Evolutionary conservation across 2,113 vertebrate genomes (phyloP), one percentile per base, ranked within the genome.

Genomic region (Pelecanus crispus): DNA sequence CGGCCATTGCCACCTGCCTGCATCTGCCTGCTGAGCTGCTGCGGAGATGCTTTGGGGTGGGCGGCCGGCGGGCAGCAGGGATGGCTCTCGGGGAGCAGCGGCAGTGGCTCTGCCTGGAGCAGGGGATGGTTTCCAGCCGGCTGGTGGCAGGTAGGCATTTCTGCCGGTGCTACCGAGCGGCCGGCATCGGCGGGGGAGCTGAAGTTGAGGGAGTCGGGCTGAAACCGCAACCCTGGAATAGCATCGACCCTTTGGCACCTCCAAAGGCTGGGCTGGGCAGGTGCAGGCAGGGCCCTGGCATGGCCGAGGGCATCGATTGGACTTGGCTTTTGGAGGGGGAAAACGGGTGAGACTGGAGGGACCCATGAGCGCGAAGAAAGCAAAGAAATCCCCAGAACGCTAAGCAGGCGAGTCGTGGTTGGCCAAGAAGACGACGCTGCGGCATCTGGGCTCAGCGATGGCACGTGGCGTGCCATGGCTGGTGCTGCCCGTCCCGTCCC

Each of bases 391-490:
- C 79, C 44, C 28, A 10, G 50, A 34, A 38, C 3, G 1, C 28
- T 19, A 20, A 50, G 62, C 53, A 22, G 81, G 66, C 2, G 17
- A 61, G 31, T 20, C 0, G 0, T 21, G 42, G 5, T 18, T 52
- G 78, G 55, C 68, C 18, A 7, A 2, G 5, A 28, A 17, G 32
- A 7, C 0, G 3, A 1, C 11, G 38, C 49, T 68, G 45, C 0
- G 3, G 40, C 0, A 0, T 34, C 45, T 2, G 7, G 52, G 66
- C 81, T 68, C n/a, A 4, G 65, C 0, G 17, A 3, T 61, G 79
- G 28, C 55, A 28, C 1, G 0, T 1, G 10, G 8, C 10, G 3
- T 42, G 10, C 28, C 2, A 1, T 45, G 78, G 21, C 40, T 70
- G 20, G 7, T 56, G 86, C 58, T 47, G 63, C 84, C 3, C 1